Base-by-base conservation (phyloP, 2,797 vertebrate genomes). In the Loriculus beryllinus region DNA sequence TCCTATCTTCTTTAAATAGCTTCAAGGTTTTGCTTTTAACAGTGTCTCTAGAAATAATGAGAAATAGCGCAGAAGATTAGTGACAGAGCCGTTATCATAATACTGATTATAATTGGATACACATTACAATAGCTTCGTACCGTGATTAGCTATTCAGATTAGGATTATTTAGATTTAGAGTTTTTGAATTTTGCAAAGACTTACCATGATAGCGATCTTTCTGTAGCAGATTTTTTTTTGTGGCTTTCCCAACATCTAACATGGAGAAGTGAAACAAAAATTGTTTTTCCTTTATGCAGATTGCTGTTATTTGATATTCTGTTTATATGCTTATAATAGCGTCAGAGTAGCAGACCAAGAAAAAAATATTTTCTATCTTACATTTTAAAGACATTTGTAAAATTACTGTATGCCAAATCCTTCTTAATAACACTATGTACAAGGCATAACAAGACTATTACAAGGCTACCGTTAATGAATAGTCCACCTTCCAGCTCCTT, bases 81-180 rank as follows among this genome's bases (percentile, higher is more conserved):
- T 84, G 51, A 60, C 63, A 90, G 26, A 70, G 35, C 59, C 83
- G 39, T 97, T 97, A 95, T 94, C 89, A 56, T 56, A 76, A 70
- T 71, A 71, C 67, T 96, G 91, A 94, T 95, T 97, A 93, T 97
- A 97, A 97, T 89, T 96, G 94, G 91, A 94, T 95, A 86, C 37
- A 89, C 65, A 94, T 81, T 87, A 72, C 92, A 87, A 88, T 87
- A 95, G 74, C 68, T 92, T 97, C 88, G 94, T 52, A 75, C 82
- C 12, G 6, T 88, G 77, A 95, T 95, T 81, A 45, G 75, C 59
- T 95, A 78, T 96, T 97, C 92, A 96, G 96, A 96, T 96, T 92
- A 93, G 52, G 92, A 95, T 95, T 96, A 96, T 95, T 96, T 87
- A 78, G 84, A 49, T 90, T 97, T 92, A 96, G 88, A 94, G 71